Percentiles rank a stretch among this genome's conserved stretches.
Conservation (phyloP, 2,113 vertebrate genomes). For the Stigmatopora argus region DNA sequence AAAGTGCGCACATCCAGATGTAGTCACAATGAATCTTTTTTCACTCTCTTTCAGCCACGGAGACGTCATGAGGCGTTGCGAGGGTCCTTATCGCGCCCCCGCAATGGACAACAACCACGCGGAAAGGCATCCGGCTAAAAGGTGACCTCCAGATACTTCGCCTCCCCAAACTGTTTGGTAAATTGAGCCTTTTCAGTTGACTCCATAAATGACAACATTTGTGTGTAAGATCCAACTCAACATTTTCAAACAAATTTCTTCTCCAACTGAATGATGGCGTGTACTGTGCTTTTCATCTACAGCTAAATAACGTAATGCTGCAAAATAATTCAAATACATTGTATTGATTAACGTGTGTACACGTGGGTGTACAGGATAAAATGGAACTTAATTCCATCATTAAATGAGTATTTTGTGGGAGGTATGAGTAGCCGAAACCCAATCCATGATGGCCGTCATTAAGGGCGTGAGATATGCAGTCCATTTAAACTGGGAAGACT, state of each 20-base stretch:
- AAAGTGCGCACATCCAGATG: slow-evolving; percentile 35
- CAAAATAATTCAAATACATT: no score
- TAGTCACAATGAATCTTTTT: slow-evolving; percentile 18
- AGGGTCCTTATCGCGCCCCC: slow-evolving; percentile 38
- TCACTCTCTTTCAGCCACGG: slow-evolving; percentile 34
- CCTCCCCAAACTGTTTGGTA: slow-evolving; percentile 60
- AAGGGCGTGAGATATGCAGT: no score
- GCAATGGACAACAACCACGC: slow-evolving; percentile 48
- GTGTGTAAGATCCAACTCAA: not conserved
- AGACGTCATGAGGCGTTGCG: slow-evolving; percentile 48
- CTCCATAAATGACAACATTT: not conserved
- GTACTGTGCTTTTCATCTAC: no score
- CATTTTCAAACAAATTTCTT: not conserved
- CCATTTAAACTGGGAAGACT: no score
- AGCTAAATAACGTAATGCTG: no score
- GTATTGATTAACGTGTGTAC: no score
- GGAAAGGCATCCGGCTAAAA: slow-evolving; percentile 54
- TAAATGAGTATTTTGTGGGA: no score
- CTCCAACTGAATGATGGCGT: no score
- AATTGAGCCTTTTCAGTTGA: slow-evolving; percentile 34
- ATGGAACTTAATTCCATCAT: no score
- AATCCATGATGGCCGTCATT: no score
- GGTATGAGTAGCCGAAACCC: no score
- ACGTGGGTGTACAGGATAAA: no score
- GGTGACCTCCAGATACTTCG: slow-evolving; percentile 61